Base-by-base conservation (phyloP, 2,888 invertebrate genomes). In the Drosophila villosipedis region DNA sequence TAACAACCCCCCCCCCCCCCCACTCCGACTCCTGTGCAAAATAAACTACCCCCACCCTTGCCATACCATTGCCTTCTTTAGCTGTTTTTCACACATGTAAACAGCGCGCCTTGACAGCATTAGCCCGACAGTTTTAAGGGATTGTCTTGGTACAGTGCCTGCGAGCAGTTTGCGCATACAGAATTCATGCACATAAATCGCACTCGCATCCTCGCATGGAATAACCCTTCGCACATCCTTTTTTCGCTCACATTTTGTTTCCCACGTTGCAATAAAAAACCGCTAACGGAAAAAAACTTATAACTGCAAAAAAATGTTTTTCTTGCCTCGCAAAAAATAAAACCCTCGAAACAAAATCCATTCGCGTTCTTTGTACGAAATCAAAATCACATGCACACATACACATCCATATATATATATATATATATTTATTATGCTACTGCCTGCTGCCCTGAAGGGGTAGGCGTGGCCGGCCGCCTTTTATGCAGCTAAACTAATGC, bases 181-280 rank as follows among this genome's bases (percentile, higher is more conserved):
- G 73, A 78, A 87, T 78, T 74, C 80, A 72, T 68, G 71, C 83
- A 77, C 86, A 88, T 76, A 84, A 88, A 90, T 84, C 83, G 71
- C 69, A 30, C 31, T 52, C 73, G 63, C 66, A 49, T 65, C 53
- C 62, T 57, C 68, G 53, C 19, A 67, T 33, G 16, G 30, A 54
- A 6, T 30, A 64, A 62, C 66, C 71, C 72, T 52, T 54, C 30
- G 53, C 59, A 64, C 73, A 69, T 65, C 64, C 71, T 65, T 65
- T 58, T 43, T 37, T 31, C 37, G 52, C 55, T 66, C 62, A 62
- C 54, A 58, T 62, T 65, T 55, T 59, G 35, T 77, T 89, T 90
- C 76, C 83, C 89, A 84, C 86, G 83, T 70, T 84, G 90, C 73
- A 82, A 78, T 71, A 81, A 87, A 80, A 89, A 86, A 57, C 60